Percentiles rank a stretch among this genome's conserved stretches.
Conservation (phyloP, 2,888 invertebrate species). For the Leucophora obtusa region DNA sequence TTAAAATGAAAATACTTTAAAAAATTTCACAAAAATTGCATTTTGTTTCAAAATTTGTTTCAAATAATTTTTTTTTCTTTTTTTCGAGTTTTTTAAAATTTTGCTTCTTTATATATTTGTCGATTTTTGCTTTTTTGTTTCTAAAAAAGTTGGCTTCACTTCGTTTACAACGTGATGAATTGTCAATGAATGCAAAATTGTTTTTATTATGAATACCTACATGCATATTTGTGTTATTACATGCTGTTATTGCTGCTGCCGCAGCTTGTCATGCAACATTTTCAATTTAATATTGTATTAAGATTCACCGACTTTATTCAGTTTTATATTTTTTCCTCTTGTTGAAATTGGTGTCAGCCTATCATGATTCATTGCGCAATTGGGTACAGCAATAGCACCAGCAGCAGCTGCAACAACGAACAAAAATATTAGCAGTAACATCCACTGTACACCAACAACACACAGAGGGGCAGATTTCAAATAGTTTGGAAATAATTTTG, state of each 20-base stretch:
- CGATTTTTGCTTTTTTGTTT: too few species aligned
- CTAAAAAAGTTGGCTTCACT: background rate
- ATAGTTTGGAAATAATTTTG: too few species aligned
- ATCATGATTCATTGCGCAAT: conserved; percentile 62
- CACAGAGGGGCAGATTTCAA: too few species aligned
- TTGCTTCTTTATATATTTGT: too few species aligned
- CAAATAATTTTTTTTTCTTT: too few species aligned
- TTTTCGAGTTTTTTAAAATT: too few species aligned
- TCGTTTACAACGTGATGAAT: conserved; percentile 51
- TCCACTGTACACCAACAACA: conserved; percentile 17
- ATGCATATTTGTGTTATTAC: conserved; percentile 29
- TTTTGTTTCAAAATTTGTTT: too few species aligned
- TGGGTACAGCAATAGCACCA: conserved; percentile 30
- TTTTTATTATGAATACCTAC: conserved; percentile 7
- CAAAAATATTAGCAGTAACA: conserved; percentile 1
- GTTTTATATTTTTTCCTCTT: conserved; percentile 16
- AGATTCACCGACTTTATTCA: conserved; percentile 48
- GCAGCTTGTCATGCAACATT: conserved; percentile 59
- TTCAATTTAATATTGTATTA: conserved; percentile 40
- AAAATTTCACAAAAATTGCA: too few species aligned
- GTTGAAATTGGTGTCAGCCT: conserved; percentile 59
- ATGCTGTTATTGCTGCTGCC: conserved; percentile 12
- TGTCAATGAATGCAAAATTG: conserved; percentile 22
- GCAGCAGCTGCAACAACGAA: background rate
- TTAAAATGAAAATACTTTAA: too few species aligned